Evolutionary conservation across 2,113 vertebrate species (phyloP).

Genomic region (Tiliqua scincoides): DNA sequence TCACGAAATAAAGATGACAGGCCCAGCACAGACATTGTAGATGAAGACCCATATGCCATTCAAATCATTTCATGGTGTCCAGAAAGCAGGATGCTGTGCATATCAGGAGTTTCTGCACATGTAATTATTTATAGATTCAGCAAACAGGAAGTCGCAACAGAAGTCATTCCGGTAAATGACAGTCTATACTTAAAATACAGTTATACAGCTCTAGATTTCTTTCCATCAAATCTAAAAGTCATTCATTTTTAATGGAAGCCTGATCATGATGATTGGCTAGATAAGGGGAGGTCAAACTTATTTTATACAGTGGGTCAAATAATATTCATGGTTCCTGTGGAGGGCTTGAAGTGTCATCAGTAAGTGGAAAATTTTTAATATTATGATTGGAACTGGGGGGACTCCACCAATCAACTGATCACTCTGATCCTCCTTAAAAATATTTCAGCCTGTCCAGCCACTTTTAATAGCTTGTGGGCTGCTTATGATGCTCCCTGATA

Average conservation of each 20-base stretch:
- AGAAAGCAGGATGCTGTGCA: slow-evolving; percentile 94
- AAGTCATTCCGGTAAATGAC: slow-evolving; percentile 89
- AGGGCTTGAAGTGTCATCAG: too few relatives aligned
- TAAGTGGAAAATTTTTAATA: too few relatives aligned
- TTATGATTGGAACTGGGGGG: too few relatives aligned
- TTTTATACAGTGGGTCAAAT: too few relatives aligned
- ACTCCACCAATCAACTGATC: too few relatives aligned
- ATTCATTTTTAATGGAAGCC: neutral
- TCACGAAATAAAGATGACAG: slow-evolving; percentile 92
- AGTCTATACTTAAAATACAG: neutral
- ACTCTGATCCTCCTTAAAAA: too few relatives aligned
- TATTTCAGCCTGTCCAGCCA: too few relatives aligned
- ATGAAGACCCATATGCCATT: slow-evolving; percentile 98
- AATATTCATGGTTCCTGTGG: too few relatives aligned
- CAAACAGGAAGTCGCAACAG: slow-evolving; percentile 93
- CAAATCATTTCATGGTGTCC: slow-evolving; percentile 97
- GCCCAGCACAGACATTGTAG: slow-evolving; percentile 89
- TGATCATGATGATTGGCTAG: neutral
- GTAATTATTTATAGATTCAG: slow-evolving; percentile 97
- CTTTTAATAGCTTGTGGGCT: too few relatives aligned
- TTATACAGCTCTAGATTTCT: neutral
- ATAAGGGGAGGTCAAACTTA: neutral
- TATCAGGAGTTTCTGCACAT: slow-evolving; percentile 96
- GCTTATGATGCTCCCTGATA: too few relatives aligned
- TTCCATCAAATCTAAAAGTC: neutral